Evolutionary conservation across 2,888 invertebrate species (phyloP).

Genomic region (Leucophora obtusa): DNA sequence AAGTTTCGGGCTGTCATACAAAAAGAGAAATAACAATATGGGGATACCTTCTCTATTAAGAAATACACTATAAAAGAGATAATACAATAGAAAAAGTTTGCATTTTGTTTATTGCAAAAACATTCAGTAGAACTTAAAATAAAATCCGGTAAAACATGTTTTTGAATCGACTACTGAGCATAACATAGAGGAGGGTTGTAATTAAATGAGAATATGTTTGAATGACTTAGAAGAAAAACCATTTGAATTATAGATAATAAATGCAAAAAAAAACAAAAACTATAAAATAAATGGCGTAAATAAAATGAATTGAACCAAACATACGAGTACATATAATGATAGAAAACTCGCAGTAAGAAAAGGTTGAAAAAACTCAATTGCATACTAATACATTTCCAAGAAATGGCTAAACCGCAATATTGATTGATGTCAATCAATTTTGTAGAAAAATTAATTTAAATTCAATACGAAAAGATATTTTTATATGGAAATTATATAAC

Average conservation of each 20-base stretch:
- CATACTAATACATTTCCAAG: neutral
- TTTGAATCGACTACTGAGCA: slow-evolving; percentile 10
- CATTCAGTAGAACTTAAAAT: slow-evolving; percentile 29
- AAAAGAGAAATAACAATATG: too few species aligned
- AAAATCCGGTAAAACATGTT: slow-evolving; percentile 74
- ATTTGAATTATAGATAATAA: neutral
- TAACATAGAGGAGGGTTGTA: neutral
- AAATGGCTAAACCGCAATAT: neutral
- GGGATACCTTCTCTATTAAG: too few species aligned
- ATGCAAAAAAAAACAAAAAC: slow-evolving; percentile 8
- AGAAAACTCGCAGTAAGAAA: neutral
- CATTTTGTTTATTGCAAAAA: neutral
- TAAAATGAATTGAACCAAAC: slow-evolving; percentile 3
- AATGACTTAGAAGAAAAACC: neutral
- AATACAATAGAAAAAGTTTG: too few species aligned
- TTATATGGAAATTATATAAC: neutral
- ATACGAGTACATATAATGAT: too few species aligned
- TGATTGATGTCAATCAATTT: slow-evolving; percentile 20
- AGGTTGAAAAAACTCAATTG: neutral
- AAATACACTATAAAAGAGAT: too few species aligned
- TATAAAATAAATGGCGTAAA: slow-evolving; percentile 22
- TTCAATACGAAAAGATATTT: slow-evolving; percentile 11
- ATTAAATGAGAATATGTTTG: neutral
- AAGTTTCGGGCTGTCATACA: too few species aligned
- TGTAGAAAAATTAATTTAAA: neutral